These are phyloP conservation scores for Macrosiphum euphorbiae DNA, from an alignment of 2,888 invertebrate species.

Conservation along the genomic window DNA sequence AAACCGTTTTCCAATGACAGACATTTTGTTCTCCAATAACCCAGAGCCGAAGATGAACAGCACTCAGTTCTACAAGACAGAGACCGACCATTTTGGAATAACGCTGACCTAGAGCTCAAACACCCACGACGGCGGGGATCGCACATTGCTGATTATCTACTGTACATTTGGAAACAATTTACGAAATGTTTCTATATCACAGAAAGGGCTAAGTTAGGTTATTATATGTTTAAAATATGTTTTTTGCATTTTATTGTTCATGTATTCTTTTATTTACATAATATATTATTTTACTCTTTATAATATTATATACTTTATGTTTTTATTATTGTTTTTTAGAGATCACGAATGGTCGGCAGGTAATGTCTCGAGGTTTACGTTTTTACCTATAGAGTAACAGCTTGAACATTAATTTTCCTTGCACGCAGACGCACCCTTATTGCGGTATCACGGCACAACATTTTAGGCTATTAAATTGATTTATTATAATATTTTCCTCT, in stretches of 20 bases:
- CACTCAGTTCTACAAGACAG: not conserved
- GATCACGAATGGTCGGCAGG: not conserved
- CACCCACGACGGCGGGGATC: not conserved
- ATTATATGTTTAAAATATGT: not conserved
- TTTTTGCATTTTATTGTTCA: not conserved
- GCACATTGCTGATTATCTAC: not conserved
- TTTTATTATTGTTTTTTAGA: constrained; percentile 28
- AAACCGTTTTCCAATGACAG: not conserved
- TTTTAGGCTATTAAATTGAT: constrained; percentile 49
- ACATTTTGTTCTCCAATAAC: not conserved
- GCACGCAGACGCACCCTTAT: constrained; percentile 37
- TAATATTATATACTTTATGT: not conserved
- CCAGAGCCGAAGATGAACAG: not conserved
- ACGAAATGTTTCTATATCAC: not conserved
- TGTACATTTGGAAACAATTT: not conserved
- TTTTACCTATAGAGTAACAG: constrained; percentile 43
- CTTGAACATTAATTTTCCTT: constrained; percentile 38
- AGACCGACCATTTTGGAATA: not conserved
- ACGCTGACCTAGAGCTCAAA: not conserved
- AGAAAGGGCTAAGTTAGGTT: not conserved
- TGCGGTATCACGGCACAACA: constrained; percentile 21
- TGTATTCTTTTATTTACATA: not conserved
- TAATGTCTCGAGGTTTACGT: constrained; percentile 10
- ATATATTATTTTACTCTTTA: not conserved
- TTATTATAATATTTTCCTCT: constrained; percentile 49